Evolutionary conservation across 2,113 vertebrate genomes (phyloP).

Genomic region (Heterotis niloticus): DNA sequence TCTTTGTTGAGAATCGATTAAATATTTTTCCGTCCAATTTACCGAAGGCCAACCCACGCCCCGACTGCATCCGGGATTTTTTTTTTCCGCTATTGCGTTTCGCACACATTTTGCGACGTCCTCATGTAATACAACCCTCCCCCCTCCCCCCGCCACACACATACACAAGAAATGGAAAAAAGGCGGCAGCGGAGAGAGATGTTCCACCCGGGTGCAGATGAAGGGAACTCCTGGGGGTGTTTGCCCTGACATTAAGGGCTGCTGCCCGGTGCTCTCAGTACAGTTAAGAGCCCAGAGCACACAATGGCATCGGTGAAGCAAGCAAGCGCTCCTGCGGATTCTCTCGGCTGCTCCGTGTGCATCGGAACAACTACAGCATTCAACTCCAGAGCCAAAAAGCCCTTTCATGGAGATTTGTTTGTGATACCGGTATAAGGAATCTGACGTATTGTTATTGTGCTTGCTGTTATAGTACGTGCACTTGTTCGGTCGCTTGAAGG

Average conservation of each 20-base stretch:
- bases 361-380: neutral
- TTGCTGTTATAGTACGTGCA: neutral
- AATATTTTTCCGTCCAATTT: too few species aligned
- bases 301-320: neutral
- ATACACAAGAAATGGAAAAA: constrained; percentile 15
- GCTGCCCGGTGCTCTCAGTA: neutral
- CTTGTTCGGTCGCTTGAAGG: too few species aligned
- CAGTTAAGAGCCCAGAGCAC: too few species aligned
- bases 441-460: too few species aligned
- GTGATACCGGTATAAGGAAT: neutral
- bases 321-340: neutral
- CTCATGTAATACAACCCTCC: constrained; percentile 15
- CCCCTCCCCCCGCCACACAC: constrained; percentile 25
- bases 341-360: neutral
- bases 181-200: neutral
- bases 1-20: too few species aligned
- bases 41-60: too few species aligned
- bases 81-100: too few species aligned
- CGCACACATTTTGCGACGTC: too few species aligned
- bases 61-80: too few species aligned
- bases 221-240: constrained; percentile 5
- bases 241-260: neutral
- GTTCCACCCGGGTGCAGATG: neutral
- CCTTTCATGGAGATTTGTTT: neutral
- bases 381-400: neutral